Evolutionary conservation across 1,140 invertebrate genomes (phyloP).

Genomic region (Psix sp.): DNA sequence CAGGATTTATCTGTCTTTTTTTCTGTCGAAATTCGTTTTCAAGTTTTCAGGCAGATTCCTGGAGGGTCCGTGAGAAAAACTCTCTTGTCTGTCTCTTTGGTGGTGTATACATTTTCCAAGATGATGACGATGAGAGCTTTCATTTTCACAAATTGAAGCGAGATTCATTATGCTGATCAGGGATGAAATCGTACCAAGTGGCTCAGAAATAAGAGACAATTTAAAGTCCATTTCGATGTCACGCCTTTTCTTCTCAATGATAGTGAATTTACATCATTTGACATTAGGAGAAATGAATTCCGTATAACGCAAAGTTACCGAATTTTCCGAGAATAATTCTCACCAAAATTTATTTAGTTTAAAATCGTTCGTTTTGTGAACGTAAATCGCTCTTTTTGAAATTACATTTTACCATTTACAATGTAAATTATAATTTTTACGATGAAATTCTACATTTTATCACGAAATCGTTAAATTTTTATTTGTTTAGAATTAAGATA

Average conservation of each 20-base stretch:
- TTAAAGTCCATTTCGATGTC: constrained; percentile 40
- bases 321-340: no score
- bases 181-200: constrained; percentile 31
- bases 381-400: no score
- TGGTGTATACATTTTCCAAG: constrained; percentile 1
- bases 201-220: constrained; percentile 29
- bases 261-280: constrained; percentile 23
- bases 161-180: constrained; percentile 36
- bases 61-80: neutral
- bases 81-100: neutral
- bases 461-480: no score
- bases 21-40: constrained; percentile 10
- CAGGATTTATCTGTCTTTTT: constrained; percentile 11
- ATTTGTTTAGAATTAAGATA: no score
- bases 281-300: constrained; percentile 6
- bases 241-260: constrained; percentile 16
- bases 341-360: no score
- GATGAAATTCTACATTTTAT: no score
- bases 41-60: constrained; percentile 6
- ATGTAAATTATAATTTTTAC: no score
- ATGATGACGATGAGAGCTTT: neutral
- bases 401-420: no score
- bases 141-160: constrained; percentile 24
- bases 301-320: no score
- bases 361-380: no score